Percentiles rank a stretch among this genome's conserved stretches.
phyloP scores from a whole-genome alignment of 2,113 vertebrate genomes.

The Abramis brama region DNA sequence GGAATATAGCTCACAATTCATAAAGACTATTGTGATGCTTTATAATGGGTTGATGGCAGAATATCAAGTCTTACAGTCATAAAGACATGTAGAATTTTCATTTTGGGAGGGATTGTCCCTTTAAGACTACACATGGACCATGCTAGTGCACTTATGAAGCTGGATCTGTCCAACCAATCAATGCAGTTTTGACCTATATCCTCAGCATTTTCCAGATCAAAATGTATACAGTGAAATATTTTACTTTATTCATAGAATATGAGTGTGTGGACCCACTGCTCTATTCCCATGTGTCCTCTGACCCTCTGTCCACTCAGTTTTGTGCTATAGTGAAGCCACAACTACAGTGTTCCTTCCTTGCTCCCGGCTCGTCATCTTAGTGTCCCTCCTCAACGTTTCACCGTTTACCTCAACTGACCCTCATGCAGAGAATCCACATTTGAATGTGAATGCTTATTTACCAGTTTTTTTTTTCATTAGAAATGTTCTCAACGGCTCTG shows the following conservation, averaged over 20 bases:
- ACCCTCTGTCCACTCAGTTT: background rate
- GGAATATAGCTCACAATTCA: too few species aligned
- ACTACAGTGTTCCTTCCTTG: background rate
- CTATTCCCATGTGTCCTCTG: background rate
- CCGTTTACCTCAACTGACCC: background rate
- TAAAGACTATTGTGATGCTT: too few species aligned
- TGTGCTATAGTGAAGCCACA: constrained; percentile 3
- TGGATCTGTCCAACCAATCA: background rate
- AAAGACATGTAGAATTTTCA: background rate
- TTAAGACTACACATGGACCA: constrained; percentile 21
- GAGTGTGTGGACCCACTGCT: constrained; percentile 15
- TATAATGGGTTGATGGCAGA: too few species aligned
- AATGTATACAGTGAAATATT: background rate
- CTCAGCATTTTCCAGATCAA: background rate
- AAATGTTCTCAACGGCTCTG: background rate
- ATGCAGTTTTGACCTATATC: background rate
- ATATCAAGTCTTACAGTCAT: too few species aligned
- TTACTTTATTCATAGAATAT: background rate
- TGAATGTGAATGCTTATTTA: background rate
- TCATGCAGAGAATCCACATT: background rate
- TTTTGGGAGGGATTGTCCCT: background rate
- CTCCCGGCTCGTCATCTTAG: constrained; percentile 15
- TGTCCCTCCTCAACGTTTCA: background rate
- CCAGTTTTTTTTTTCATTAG: background rate
- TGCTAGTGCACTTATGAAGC: background rate